Percentiles rank a stretch among this genome's conserved stretches.
Evolutionary conservation across 64 coral and sea anemone species (phyloP).

Genomic region (Hydrozoanthus tunicans): DNA sequence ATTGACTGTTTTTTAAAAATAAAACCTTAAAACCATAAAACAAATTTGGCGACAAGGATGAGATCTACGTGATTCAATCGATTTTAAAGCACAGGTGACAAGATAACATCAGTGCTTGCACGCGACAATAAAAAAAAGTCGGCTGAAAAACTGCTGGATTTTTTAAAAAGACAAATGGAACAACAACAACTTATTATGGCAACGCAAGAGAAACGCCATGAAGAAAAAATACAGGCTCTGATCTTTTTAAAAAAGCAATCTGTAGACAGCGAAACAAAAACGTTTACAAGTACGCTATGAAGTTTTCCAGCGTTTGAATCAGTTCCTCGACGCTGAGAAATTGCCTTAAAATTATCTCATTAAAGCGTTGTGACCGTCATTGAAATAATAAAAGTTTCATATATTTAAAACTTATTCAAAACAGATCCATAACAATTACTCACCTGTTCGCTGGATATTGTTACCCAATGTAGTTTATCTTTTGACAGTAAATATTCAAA

Average conservation of each 20-base stretch:
- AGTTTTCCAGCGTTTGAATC: constrained; percentile 1
- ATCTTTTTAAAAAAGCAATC: not conserved
- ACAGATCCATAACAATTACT: not conserved
- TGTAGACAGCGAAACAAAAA: constrained; percentile 4
- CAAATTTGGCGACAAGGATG: constrained; percentile 11
- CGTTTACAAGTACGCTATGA: not conserved
- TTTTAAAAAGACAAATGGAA: not conserved
- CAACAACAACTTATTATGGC: not conserved
- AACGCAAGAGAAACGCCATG: not conserved
- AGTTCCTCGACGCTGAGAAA: too few relatives aligned
- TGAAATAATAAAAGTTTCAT: not conserved
- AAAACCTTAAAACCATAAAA: not conserved
- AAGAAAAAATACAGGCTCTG: not conserved
- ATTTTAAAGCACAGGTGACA: constrained; percentile 10
- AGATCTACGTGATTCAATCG: not conserved
- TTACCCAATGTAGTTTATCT: constrained; percentile 93
- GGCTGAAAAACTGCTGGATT: too few relatives aligned
- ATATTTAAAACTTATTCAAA: too few relatives aligned
- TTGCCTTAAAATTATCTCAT: not conserved
- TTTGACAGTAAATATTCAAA: constrained; percentile 95
- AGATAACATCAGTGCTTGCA: constrained; percentile 1
- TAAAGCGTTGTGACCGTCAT: not conserved
- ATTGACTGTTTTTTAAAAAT: not conserved
- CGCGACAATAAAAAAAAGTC: too few relatives aligned
- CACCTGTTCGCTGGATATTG: constrained; percentile 85